Base-by-base conservation (phyloP, 2,888 invertebrate species). In the Caenorhabditis sp. region DNA sequence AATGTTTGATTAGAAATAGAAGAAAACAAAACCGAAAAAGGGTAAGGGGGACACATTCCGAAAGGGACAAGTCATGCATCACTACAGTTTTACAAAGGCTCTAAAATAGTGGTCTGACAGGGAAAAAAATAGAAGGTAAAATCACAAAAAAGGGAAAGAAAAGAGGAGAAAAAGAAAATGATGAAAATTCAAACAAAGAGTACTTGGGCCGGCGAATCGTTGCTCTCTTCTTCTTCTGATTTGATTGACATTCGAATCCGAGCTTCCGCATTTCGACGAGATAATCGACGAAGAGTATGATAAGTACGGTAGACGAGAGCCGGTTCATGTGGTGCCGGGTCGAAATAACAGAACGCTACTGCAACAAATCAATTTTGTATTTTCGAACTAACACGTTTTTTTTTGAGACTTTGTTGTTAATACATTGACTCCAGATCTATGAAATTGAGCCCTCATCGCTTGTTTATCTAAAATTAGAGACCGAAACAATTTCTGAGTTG, bases 261-360 rank as follows among this genome's bases (percentile, higher is more conserved):
- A 1, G 65, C 60, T 24, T 69, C 69, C 2, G 60, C 71, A 37
- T 69, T 69, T 50, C 75, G 57, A 24, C 76, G 67, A 55, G 65
- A 67, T 55, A 75, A 23, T 14, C 77, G 59, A 0, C 79, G 69
- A 1, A 79, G 62, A 0, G 79, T 72, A 49, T 76, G 72, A 49
- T 72, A 75, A 23, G 79, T 79, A 24, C 77, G 65, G 58, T 72
- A 69, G 50, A 77, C 65, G 37, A 79, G 67, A 2, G 79, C 76
- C 0, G 76, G 75, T 43, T 79, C 77, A 43, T 77, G 75, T 0
- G 76, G 76, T 14, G 81, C 77, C 17, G 81, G 81, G 57, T 81
- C 81, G 66, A 81, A 81, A 70, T 81, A 81, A 61, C 81, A 81
- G 64, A 81, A 79, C 36, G 81, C 81, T 19, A 81, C 79, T 78